A percentile compares a stretch with the other conserved stretches of the same genome.
Conservation (phyloP, 2,797 vertebrate species). For the Notolabrus celidotus region DNA sequence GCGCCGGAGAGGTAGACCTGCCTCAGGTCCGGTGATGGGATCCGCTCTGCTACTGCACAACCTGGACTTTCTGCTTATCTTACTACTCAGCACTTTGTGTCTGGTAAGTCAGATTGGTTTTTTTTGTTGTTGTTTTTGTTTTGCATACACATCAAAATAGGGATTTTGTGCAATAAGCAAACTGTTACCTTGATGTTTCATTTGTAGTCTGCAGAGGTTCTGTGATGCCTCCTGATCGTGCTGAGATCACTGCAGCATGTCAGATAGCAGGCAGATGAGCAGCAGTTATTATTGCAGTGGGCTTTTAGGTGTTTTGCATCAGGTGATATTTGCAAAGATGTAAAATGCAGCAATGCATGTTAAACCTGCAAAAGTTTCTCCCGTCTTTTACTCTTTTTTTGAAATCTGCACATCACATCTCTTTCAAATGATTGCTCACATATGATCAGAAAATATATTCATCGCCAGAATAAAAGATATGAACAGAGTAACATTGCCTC, state of each 20-base stretch:
- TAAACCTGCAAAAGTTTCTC: not conserved
- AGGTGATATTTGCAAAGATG: not conserved
- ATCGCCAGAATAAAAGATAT: too few species aligned
- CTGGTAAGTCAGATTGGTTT: constrained; percentile 89
- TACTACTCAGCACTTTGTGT: constrained; percentile 87
- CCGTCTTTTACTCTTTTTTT: not conserved
- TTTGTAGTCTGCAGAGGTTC: not conserved
- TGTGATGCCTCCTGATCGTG: constrained; percentile 12
- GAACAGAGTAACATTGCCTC: too few species aligned
- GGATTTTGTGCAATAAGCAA: not conserved
- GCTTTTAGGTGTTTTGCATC: not conserved
- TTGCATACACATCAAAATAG: not conserved
- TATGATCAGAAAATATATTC: too few species aligned
- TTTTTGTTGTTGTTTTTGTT: too few species aligned
- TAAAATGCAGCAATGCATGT: not conserved
- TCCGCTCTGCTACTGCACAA: constrained; percentile 87
- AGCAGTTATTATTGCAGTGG: not conserved
- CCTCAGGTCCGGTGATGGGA: constrained; percentile 90
- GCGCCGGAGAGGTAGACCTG: constrained; percentile 60
- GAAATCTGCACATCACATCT: not conserved
- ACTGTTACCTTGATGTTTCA: constrained; percentile 1
- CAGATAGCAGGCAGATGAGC: constrained; percentile 15
- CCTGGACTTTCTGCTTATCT: constrained; percentile 91
- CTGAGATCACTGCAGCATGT: constrained; percentile 24
- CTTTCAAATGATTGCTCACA: not conserved